Conservation (phyloP, 2,113 vertebrate genomes). For the Alouatta palliata region DNA sequence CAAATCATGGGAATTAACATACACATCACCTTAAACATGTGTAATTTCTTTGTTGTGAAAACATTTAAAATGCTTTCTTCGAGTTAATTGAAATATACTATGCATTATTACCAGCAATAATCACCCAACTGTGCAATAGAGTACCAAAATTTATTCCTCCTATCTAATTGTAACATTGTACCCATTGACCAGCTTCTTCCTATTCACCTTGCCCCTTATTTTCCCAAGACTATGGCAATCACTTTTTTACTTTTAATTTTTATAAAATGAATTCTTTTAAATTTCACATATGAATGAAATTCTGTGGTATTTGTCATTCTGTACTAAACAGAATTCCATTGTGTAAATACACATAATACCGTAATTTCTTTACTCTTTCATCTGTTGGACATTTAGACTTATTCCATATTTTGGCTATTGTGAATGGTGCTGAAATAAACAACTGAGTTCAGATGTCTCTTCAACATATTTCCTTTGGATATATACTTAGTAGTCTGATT, state of each 20-base stretch:
- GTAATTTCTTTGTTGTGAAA: not conserved
- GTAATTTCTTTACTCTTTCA: not conserved
- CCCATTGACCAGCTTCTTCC: not conserved
- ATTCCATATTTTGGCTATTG: not conserved
- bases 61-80: not conserved
- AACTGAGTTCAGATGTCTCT: not conserved
- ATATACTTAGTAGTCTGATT: not conserved
- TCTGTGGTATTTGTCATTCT: not conserved
- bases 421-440: not conserved
- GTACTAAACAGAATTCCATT: not conserved
- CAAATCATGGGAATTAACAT: not conserved
- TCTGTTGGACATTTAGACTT: not conserved
- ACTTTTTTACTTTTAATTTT: not conserved
- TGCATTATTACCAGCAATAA: no score
- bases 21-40: not conserved
- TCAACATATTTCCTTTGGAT: no score
- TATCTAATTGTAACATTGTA: not conserved
- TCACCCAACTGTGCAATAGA: not conserved
- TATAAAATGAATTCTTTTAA: not conserved
- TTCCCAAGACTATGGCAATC: not conserved
- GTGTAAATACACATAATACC: not conserved
- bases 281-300: not conserved
- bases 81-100: not conserved
- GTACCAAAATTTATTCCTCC: not conserved
- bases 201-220: not conserved